A percentile compares a stretch with the other conserved stretches of the same genome.
These are phyloP conservation scores for Apaloderma vittatum DNA, from an alignment of 2,113 vertebrate species.

Conservation along the genomic window DNA sequence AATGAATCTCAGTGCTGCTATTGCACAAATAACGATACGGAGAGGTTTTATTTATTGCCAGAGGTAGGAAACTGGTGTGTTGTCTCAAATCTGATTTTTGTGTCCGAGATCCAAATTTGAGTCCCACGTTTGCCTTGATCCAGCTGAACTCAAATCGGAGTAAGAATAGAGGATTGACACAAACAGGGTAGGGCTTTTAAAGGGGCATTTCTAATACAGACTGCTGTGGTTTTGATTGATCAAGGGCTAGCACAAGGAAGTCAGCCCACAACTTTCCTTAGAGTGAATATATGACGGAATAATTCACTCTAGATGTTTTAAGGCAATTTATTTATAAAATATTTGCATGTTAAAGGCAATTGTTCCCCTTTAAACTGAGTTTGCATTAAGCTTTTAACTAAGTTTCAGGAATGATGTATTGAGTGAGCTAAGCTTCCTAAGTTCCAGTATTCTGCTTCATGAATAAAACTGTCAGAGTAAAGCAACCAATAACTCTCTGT, in stretches of 20 bases:
- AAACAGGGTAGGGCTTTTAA: neutral
- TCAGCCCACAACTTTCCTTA: neutral
- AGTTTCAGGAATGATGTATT: constrained; percentile 67
- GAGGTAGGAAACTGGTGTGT: neutral
- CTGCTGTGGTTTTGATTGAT: neutral
- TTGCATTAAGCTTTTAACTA: constrained; percentile 49
- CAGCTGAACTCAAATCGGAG: neutral
- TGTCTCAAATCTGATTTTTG: neutral
- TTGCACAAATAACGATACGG: neutral
- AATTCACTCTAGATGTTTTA: constrained; percentile 40
- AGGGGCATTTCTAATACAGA: neutral
- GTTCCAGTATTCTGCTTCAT: constrained; percentile 47
- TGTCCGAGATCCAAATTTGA: neutral
- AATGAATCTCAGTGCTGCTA: neutral
- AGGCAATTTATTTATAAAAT: constrained; percentile 40
- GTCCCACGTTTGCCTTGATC: neutral
- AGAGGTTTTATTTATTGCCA: neutral
- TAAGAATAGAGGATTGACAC: neutral
- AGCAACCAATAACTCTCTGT: constrained; percentile 58
- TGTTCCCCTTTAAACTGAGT: constrained; percentile 62
- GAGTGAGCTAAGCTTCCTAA: constrained; percentile 23
- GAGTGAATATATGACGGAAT: constrained; percentile 14
- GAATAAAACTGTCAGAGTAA: constrained; percentile 65
- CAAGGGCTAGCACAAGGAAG: neutral
- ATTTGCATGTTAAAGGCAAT: constrained; percentile 61